Evolutionary conservation across 1,140 invertebrate species (phyloP), one percentile per base, ranked within the genome.

Genomic region (Trinorchestia longiramus): DNA sequence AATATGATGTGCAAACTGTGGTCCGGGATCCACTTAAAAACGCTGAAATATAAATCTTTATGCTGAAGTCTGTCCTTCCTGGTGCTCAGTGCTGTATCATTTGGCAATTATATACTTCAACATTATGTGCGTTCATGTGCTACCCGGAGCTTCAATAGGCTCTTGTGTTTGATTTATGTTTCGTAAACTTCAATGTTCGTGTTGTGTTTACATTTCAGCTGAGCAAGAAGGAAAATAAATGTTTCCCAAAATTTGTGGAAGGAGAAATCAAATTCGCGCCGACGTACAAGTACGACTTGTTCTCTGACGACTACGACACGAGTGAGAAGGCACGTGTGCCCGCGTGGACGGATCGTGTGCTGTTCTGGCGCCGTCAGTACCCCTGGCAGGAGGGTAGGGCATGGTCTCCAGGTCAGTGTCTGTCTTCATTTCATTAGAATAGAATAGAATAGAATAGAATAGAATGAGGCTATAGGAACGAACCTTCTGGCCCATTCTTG

Each of bases 261-360:
- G 99, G 99, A 0, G 98, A 98, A 45, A 98, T 99, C 42, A 98
- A 98, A 95, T 99, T 99, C 97, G 98, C 99, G 43, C 99, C 99
- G 1, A 99, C 99, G 0, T 99, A 99, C 97, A 99, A 99, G 97
- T 99, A 99, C 97, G 99, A 99, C 98, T 97, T 99, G 62, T 99
- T 99, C 97, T 99, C 99, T 97, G 99, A 99, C 97, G 99, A 99
- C 97, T 99, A 99, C 97, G 99, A 99, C 97, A 99, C 99, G 0
- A 99, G 99, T 97, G 99, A 99, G 97, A 99, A 99, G 97, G 98
- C 98, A 97, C 98, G 99, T 92, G 98, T 99, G 53, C 99, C 99
- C 0, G 99, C 99, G 0, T 99, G 99, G 99, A 99, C 99, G 0
- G 99, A 99, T 97, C 97, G 99, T 96, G 98, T 99, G 88, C 97